These are phyloP conservation scores for Rutpela maculata DNA, from an alignment of 2,888 invertebrate genomes.

Conservation along the genomic window DNA sequence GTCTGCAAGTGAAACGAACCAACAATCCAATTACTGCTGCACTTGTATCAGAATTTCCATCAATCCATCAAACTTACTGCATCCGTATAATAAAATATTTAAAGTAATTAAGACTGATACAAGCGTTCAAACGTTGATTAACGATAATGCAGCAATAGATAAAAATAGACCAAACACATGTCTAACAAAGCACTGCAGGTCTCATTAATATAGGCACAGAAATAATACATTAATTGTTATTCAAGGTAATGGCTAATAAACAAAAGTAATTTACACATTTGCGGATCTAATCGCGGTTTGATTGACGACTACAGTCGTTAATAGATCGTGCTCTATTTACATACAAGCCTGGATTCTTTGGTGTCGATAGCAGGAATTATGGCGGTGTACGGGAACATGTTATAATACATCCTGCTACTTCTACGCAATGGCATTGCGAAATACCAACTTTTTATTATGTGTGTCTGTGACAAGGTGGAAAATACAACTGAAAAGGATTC, in stretches of 20 bases:
- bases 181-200: conserved; percentile 40
- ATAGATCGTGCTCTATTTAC: conserved; percentile 53
- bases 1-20: neutral
- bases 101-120: conserved; percentile 46
- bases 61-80: conserved; percentile 44
- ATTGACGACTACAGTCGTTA: conserved; percentile 55
- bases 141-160: conserved; percentile 42
- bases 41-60: conserved; percentile 12
- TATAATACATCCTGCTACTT: conserved; percentile 45
- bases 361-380: conserved; percentile 50
- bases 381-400: conserved; percentile 43
- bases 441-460: conserved; percentile 16
- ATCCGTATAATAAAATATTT: conserved; percentile 51
- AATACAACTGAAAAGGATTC: neutral
- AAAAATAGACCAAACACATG: conserved; percentile 43
- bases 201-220: conserved; percentile 30
- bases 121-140: conserved; percentile 45
- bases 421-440: conserved; percentile 40
- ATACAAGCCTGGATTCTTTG: conserved; percentile 53
- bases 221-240: conserved; percentile 59
- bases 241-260: conserved; percentile 61
- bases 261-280: conserved; percentile 61
- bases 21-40: conserved; percentile 13
- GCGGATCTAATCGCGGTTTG: conserved; percentile 61
- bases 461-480: neutral